These are phyloP conservation scores for Hofmannophila pseudospretella DNA, from an alignment of 2,888 invertebrate species.

Conservation along the genomic window DNA sequence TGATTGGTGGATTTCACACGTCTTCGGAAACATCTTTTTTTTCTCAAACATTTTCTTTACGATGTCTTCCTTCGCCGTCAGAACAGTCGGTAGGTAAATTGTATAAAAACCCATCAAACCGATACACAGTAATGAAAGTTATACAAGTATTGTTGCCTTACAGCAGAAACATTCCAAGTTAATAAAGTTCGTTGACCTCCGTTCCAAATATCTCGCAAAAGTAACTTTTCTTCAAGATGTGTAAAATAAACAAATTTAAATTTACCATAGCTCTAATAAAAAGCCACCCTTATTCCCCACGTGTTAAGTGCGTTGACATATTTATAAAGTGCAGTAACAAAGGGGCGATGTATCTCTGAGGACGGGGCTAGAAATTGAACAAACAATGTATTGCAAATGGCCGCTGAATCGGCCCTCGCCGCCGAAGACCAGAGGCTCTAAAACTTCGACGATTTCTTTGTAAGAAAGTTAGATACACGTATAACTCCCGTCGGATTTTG, in stretches of 20 bases:
- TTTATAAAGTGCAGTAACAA: constrained; percentile 24
- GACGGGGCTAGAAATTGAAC: constrained; percentile 58
- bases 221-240: constrained; percentile 36
- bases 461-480: constrained; percentile 10
- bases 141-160: too few species aligned
- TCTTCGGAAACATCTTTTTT: too few species aligned
- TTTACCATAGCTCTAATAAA: constrained; percentile 16
- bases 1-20: too few species aligned
- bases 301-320: constrained; percentile 18
- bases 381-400: constrained; percentile 72
- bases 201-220: constrained; percentile 7
- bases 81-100: too few species aligned
- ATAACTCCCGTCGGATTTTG: too few species aligned
- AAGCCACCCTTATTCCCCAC: constrained; percentile 21
- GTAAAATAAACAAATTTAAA: constrained; percentile 26
- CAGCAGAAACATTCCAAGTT: too few species aligned
- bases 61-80: too few species aligned
- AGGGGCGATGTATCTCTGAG: constrained; percentile 43
- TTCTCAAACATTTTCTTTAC: too few species aligned
- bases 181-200: constrained; percentile 20
- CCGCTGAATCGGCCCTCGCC: constrained; percentile 41
- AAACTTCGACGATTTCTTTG: constrained; percentile 26
- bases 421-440: constrained; percentile 30
- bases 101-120: too few species aligned
- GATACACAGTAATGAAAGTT: too few species aligned